These are phyloP conservation scores for Drosophila virilis DNA, from an alignment of 1,140 invertebrate species.

Conservation along the genomic window DNA sequence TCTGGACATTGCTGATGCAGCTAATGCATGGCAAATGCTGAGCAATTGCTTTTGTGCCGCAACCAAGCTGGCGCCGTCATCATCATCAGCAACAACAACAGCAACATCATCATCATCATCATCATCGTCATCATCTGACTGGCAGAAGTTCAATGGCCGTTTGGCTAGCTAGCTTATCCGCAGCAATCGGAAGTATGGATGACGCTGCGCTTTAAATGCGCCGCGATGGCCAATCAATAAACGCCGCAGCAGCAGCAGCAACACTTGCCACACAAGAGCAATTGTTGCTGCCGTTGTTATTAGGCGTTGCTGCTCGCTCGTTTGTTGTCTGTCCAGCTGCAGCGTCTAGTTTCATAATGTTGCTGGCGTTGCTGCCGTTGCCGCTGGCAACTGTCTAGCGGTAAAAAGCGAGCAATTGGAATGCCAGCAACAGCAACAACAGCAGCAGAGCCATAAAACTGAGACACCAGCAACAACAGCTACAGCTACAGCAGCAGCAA, in stretches of 20 bases:
- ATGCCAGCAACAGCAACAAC: slow-evolving; percentile 30
- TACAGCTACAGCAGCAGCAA: background rate
- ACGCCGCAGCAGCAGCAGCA: slow-evolving; percentile 16
- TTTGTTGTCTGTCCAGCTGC: slow-evolving; percentile 17
- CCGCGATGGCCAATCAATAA: slow-evolving; percentile 32
- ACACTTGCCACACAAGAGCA: slow-evolving; percentile 38
- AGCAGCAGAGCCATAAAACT: slow-evolving; percentile 7
- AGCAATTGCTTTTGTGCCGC: slow-evolving; percentile 9
- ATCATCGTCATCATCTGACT: slow-evolving; percentile 7
- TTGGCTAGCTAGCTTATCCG: slow-evolving; percentile 24
- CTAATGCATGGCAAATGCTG: slow-evolving; percentile 24
- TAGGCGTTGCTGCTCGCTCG: slow-evolving; percentile 1
- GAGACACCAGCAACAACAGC: slow-evolving; percentile 5
- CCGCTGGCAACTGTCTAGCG: slow-evolving; percentile 47
- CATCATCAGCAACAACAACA: slow-evolving; percentile 2
- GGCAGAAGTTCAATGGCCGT: slow-evolving; percentile 27
- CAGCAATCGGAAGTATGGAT: slow-evolving; percentile 48
- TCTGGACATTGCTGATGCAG: slow-evolving; percentile 5
- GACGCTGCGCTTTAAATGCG: slow-evolving; percentile 27
- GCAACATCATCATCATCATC: slow-evolving; percentile 6
- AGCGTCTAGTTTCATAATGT: slow-evolving; percentile 41
- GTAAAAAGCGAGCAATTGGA: slow-evolving; percentile 47
- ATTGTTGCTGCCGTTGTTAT: slow-evolving; percentile 35
- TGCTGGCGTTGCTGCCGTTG: slow-evolving; percentile 18
- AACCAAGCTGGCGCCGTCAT: slow-evolving; percentile 2